phyloP scores from a whole-genome alignment of 2,113 vertebrate species.

The Catagonus wagneri region DNA sequence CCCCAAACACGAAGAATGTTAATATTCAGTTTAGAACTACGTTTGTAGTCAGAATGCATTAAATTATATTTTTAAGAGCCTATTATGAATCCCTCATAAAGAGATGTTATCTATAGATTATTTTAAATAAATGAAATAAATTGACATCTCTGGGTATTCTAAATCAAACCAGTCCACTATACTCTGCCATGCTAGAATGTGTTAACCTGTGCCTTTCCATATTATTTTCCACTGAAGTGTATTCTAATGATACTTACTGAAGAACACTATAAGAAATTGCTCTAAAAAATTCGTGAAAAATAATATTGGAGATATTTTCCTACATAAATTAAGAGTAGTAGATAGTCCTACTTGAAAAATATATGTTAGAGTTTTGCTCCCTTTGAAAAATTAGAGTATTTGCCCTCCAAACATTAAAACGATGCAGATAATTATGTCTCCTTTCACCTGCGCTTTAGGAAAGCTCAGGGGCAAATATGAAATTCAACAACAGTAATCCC shows the following conservation, averaged over 20 bases:
- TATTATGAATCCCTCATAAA: neutral
- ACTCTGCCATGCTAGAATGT: neutral
- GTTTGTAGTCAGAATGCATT: neutral
- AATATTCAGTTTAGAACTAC: neutral
- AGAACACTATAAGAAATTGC: neutral
- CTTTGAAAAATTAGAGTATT: constrained; percentile 34
- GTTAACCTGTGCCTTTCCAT: neutral
- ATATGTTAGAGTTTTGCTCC: neutral
- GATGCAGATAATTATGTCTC: neutral
- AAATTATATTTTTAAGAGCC: neutral
- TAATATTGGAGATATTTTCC: constrained; percentile 1
- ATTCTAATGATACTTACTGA: neutral
- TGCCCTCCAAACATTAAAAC: neutral
- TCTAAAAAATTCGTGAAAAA: constrained; percentile 23
- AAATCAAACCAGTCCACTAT: neutral
- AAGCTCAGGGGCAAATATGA: neutral
- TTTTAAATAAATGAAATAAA: neutral
- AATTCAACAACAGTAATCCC: neutral
- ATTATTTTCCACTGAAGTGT: neutral
- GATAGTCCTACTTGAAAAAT: neutral
- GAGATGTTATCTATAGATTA: neutral
- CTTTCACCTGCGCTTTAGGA: neutral
- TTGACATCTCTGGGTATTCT: neutral
- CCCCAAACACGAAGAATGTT: neutral
- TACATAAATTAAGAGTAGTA: neutral